phyloP scores from a whole-genome alignment of 2,888 invertebrate species.

The Volucella inflata region DNA sequence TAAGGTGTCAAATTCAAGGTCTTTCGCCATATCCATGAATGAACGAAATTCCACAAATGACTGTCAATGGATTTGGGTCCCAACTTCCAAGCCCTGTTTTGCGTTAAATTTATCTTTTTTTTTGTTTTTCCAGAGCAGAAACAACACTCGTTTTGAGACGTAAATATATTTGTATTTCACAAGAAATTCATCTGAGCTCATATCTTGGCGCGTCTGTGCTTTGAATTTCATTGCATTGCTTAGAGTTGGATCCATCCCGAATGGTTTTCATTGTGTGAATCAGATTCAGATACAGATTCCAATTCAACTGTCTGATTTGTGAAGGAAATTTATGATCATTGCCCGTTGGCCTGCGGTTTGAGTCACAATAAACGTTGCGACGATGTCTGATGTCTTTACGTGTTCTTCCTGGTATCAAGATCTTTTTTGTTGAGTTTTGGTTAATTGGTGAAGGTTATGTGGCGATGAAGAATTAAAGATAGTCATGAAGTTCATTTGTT shows the following conservation, averaged over 20 bases:
- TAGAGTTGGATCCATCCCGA: neutral
- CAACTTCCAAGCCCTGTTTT: neutral
- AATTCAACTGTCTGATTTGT: constrained; percentile 66
- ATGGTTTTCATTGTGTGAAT: constrained; percentile 8
- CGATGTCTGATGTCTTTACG: neutral
- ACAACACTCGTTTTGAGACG: constrained; percentile 25
- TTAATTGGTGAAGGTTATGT: constrained; percentile 42
- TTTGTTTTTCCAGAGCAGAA: constrained; percentile 25
- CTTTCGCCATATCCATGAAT: constrained; percentile 52
- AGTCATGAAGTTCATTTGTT: neutral
- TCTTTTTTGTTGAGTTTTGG: constrained; percentile 23
- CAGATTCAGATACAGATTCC: constrained; percentile 43
- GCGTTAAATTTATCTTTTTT: neutral
- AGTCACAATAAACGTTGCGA: constrained; percentile 20
- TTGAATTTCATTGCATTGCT: constrained; percentile 62
- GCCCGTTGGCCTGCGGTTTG: constrained; percentile 35
- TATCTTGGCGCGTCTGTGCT: constrained; percentile 39
- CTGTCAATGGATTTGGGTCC: constrained; percentile 54
- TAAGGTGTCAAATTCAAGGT: constrained; percentile 71
- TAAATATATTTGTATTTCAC: constrained; percentile 46
- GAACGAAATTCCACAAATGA: constrained; percentile 66
- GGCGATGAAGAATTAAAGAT: constrained; percentile 3
- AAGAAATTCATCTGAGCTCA: constrained; percentile 69
- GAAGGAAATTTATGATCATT: constrained; percentile 64
- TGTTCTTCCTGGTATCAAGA: neutral